A percentile compares a stretch with the other conserved stretches of the same genome.
Conservation (phyloP, 2,797 vertebrate genomes). For the Threskiornis aethiopicus region DNA sequence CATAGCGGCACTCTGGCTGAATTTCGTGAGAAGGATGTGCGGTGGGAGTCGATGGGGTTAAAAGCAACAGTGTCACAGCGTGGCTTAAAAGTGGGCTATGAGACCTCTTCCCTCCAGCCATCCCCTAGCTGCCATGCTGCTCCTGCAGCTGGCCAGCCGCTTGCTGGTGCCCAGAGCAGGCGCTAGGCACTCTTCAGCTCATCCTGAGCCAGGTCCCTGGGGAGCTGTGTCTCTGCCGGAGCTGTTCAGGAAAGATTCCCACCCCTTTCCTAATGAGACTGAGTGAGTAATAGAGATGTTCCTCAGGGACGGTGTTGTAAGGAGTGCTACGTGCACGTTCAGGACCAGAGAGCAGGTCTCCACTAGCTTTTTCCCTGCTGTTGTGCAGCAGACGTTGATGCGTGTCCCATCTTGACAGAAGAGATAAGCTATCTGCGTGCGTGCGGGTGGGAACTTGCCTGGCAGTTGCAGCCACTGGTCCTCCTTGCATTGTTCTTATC, state of each 20-base stretch:
- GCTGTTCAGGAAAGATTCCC: constrained; percentile 30
- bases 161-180: background rate
- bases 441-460: background rate
- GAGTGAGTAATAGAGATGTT: constrained; percentile 25
- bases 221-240: background rate
- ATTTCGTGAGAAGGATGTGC: background rate
- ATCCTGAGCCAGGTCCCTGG: background rate
- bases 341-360: constrained; percentile 15
- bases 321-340: background rate
- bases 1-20: accelerated
- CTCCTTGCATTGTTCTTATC: constrained; percentile 6
- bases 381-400: background rate
- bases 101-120: background rate
- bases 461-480: background rate
- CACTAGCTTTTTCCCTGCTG: constrained; percentile 3
- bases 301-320: constrained; percentile 3
- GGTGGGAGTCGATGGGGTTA: background rate
- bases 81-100: background rate
- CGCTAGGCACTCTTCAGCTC: background rate
- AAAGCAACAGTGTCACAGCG: background rate
- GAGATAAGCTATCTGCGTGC: background rate
- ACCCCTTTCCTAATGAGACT: background rate
- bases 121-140: background rate
- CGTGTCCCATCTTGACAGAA: constrained; percentile 42
- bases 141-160: background rate